Evolutionary conservation across 2,888 invertebrate species (phyloP).

Genomic region (Melinopterus prodromus): DNA sequence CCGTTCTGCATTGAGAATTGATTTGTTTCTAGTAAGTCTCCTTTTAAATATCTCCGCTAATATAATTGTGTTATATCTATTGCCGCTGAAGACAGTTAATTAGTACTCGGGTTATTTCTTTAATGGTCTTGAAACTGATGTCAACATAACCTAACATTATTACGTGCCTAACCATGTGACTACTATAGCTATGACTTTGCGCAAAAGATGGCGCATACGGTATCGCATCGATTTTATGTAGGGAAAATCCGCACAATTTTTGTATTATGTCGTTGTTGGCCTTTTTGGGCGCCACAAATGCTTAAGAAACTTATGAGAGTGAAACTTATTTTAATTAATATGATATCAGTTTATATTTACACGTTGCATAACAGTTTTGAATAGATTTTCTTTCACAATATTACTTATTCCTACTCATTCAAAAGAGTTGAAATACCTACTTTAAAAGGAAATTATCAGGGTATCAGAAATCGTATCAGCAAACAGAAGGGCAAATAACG

Average conservation of each 20-base stretch:
- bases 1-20: neutral
- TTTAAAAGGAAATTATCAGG: neutral
- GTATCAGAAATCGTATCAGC: neutral
- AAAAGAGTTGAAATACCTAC: neutral
- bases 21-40: neutral
- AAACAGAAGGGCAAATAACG: neutral
- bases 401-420: too few species aligned
- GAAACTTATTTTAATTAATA: too few species aligned
- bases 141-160: neutral
- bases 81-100: too few species aligned
- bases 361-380: too few species aligned
- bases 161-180: neutral
- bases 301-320: too few species aligned
- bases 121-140: neutral
- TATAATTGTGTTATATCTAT: too few species aligned
- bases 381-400: too few species aligned
- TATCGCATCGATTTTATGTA: neutral
- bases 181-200: neutral
- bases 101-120: neutral
- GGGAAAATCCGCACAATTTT: too few species aligned
- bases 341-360: too few species aligned
- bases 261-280: too few species aligned
- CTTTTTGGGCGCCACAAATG: too few species aligned
- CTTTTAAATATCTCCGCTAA: too few species aligned
- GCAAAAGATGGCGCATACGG: neutral